These are phyloP conservation scores for Andrena fulva DNA, from an alignment of 2,888 invertebrate genomes.

Conservation along the genomic window DNA sequence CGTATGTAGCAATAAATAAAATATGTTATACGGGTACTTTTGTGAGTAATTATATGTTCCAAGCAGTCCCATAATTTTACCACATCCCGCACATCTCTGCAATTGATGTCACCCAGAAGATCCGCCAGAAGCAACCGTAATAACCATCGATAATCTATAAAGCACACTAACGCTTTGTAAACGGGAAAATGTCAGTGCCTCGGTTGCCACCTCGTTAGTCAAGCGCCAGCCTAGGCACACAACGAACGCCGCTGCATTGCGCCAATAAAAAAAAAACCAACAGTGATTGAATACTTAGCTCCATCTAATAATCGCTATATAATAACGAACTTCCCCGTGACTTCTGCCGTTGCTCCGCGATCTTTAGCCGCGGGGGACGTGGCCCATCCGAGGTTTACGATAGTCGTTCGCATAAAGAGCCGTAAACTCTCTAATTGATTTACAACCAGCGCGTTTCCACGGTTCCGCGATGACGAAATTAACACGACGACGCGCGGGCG, in stretches of 20 bases:
- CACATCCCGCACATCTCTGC: no score
- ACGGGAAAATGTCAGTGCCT: constrained; percentile 1
- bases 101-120: background rate
- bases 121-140: background rate
- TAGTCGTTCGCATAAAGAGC: constrained; percentile 14
- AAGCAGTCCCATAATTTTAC: no score
- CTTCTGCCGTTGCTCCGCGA: background rate
- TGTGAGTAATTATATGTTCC: no score
- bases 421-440: constrained; percentile 66
- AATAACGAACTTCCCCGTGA: constrained; percentile 27
- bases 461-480: constrained; percentile 48
- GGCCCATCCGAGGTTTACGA: constrained; percentile 41
- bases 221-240: background rate
- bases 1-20: no score
- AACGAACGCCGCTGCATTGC: background rate
- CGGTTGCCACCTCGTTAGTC: constrained; percentile 20
- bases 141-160: constrained; percentile 1
- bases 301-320: constrained; percentile 10
- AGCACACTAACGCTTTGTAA: constrained; percentile 6
- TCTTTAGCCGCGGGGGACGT: background rate
- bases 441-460: constrained; percentile 50
- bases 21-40: no score
- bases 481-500: constrained; percentile 20
- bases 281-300: background rate
- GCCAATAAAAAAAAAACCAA: background rate